These are phyloP conservation scores for Artemia sp. DNA, from an alignment of 2,888 invertebrate species.

Conservation along the genomic window DNA sequence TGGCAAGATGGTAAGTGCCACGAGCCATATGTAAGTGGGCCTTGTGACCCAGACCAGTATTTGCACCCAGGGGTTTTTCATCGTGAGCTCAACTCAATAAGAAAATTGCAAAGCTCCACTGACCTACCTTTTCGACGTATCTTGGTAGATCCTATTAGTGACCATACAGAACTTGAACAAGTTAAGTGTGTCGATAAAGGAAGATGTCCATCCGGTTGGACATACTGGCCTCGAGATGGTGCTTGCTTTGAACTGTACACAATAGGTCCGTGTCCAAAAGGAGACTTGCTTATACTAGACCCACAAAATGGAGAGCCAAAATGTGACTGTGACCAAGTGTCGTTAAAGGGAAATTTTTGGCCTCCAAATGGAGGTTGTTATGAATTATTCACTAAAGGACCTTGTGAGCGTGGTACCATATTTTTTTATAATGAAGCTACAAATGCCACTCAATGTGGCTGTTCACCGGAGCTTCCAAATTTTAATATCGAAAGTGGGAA, in stretches of 20 bases:
- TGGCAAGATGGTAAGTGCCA: slow-evolving; percentile 52
- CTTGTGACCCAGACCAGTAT: slow-evolving; percentile 33
- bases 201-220: slow-evolving; percentile 26
- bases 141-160: background rate
- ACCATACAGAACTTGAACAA: slow-evolving; percentile 18
- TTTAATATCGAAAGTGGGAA: slow-evolving; percentile 46
- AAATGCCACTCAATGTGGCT: slow-evolving; percentile 42
- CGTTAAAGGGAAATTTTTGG: slow-evolving; percentile 39
- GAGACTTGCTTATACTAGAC: slow-evolving; percentile 26
- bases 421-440: slow-evolving; percentile 49
- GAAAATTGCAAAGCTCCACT: background rate
- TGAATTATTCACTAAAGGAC: slow-evolving; percentile 60
- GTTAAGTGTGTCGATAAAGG: slow-evolving; percentile 23
- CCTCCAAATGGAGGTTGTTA: slow-evolving; percentile 48
- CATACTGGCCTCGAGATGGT: slow-evolving; percentile 58
- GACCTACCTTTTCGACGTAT: background rate
- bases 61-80: slow-evolving; percentile 40
- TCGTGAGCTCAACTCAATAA: background rate
- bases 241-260: slow-evolving; percentile 53
- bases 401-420: slow-evolving; percentile 56
- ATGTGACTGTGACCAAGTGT: slow-evolving; percentile 25
- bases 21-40: slow-evolving; percentile 52
- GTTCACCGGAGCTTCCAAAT: slow-evolving; percentile 51
- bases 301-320: slow-evolving; percentile 34
- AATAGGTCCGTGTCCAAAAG: slow-evolving; percentile 53